A percentile compares a stretch with the other conserved stretches of the same genome.
These are phyloP conservation scores for Pantelozetes paolii DNA, from an alignment of 2,888 invertebrate genomes.

Conservation along the genomic window DNA sequence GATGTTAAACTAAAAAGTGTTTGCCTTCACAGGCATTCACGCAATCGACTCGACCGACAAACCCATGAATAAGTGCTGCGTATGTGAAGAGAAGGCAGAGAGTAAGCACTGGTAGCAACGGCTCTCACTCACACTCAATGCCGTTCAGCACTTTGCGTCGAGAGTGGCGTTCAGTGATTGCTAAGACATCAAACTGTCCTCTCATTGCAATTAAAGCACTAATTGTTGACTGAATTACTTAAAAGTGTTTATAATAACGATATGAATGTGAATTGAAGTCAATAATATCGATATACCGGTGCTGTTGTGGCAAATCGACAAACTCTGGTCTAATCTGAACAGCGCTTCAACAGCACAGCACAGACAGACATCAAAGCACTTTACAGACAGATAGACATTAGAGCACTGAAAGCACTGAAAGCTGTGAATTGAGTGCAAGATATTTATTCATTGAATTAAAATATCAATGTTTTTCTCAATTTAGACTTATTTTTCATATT, in stretches of 20 bases:
- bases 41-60: not conserved
- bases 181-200: not conserved
- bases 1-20: not conserved
- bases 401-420: too few species aligned
- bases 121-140: constrained; percentile 7
- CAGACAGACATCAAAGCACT: too few species aligned
- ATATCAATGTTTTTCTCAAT: too few species aligned
- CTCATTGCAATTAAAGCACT: not conserved
- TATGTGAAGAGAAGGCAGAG: not conserved
- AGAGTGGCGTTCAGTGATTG: not conserved
- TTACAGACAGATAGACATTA: too few species aligned
- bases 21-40: not conserved
- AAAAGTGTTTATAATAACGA: not conserved
- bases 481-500: too few species aligned
- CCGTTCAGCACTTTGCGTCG: constrained; percentile 5
- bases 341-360: too few species aligned
- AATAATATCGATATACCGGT: not conserved
- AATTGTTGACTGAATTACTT: not conserved
- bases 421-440: too few species aligned
- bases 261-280: not conserved
- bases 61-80: not conserved
- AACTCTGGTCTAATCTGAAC: too few species aligned
- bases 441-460: too few species aligned
- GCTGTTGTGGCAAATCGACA: too few species aligned
- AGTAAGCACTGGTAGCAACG: not conserved